A percentile compares a stretch with the other conserved stretches of the same genome.
These are phyloP conservation scores for Monoplex corrugatus DNA, from an alignment of 2,888 invertebrate genomes.

Conservation along the genomic window DNA sequence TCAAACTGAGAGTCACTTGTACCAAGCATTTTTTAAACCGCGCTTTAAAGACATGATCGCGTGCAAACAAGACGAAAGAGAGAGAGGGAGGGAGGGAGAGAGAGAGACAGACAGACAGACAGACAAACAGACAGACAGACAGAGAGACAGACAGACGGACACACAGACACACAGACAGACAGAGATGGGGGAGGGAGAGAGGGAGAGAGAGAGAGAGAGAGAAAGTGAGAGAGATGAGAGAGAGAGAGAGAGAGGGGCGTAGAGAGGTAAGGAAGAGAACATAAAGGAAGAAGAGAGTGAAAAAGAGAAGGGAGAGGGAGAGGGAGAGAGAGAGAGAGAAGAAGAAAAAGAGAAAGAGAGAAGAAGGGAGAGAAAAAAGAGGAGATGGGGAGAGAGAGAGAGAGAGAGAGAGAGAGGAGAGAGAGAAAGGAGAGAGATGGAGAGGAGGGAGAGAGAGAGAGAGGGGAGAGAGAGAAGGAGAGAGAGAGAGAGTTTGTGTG, in stretches of 20 bases:
- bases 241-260: no score
- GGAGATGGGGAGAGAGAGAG: not conserved
- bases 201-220: no score
- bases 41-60: no score
- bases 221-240: not conserved
- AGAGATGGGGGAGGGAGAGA: no score
- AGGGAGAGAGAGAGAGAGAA: conserved; percentile 34
- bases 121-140: conserved; percentile 29
- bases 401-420: not conserved
- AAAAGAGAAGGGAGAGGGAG: not conserved
- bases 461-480: not conserved
- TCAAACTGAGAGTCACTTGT: no score
- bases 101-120: conserved; percentile 29
- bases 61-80: no score
- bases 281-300: no score
- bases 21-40: no score
- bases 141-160: conserved; percentile 47
- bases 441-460: conserved; percentile 23
- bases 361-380: conserved; percentile 8
- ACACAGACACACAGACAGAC: conserved; percentile 39
- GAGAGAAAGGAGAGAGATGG: not conserved
- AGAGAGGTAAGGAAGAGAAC: no score
- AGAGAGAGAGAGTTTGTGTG: conserved; percentile 41
- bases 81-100: not conserved
- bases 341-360: conserved; percentile 24